Evolutionary conservation across 2,888 invertebrate genomes (phyloP), one percentile per base, ranked within the genome.

Genomic region (Orchesella flavescens): DNA sequence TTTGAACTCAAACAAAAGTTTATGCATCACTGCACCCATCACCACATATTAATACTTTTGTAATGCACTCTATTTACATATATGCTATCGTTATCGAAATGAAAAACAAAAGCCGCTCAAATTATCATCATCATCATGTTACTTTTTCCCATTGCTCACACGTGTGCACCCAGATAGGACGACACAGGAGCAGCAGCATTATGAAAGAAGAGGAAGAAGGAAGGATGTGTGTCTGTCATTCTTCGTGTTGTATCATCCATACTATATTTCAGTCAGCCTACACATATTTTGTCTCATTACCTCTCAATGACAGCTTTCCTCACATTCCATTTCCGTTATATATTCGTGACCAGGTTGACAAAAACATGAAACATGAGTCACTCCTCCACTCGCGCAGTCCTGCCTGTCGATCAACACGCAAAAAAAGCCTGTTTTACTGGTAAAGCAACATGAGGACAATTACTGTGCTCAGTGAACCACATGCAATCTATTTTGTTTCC

Each of bases 261-360:
- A n/a, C n/a, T n/a, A 7, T 49, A 2, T 49, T 49, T 12, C 5
- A 49, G 49, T 57, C 21, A 57, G 57, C 57, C 57, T 61, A 61
- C 61, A 24, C 43, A 17, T 57, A 57, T 57, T 34, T 65, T 65
- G 65, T 65, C 44, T 43, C 43, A 65, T 43, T 65, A 65, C 43
- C 13, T 34, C 17, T 23, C 34, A 34, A n/a, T 43, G 65, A 65
- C 65, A 65, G 65, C 65, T 65, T 63, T 65, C 44, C 43, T 65
- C 65, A 44, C 65, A 65, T 65, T 65, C 65, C 65, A 65, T 65
- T 65, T 65, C 65, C 65, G 34, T n/a, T n/a, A 34, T n/a, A 44
- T 17, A 65, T 34, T 65, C 65, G 65, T 65, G 65, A 65, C 65
- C 65, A 65, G 65, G 43, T 65, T 43, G 44, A 65, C 65, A 65